Evolutionary conservation across 2,888 invertebrate species (phyloP).

Genomic region (Drosophila vallismaia): DNA sequence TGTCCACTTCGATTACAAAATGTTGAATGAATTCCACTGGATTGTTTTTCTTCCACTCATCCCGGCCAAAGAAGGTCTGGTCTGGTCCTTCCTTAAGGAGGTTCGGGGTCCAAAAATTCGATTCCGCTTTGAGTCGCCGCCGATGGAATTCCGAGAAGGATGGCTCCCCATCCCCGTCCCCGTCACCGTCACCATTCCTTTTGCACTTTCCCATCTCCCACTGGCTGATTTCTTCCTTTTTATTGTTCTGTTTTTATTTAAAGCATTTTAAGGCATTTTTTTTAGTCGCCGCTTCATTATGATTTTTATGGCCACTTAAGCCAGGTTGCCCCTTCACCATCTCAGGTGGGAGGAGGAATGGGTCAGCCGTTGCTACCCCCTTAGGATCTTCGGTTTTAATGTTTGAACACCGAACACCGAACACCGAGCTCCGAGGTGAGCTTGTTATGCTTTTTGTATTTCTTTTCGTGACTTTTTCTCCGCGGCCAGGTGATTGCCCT

Average conservation of each 20-base stretch:
- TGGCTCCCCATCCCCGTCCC: too few species aligned
- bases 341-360: constrained; percentile 20
- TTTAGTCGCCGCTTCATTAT: constrained; percentile 78
- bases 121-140: constrained; percentile 44
- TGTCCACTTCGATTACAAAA: constrained; percentile 74
- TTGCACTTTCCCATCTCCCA: constrained; percentile 5
- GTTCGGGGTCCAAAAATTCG: constrained; percentile 28
- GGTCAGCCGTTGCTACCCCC: constrained; percentile 1
- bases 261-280: constrained; percentile 75
- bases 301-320: constrained; percentile 77
- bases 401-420: constrained; percentile 67
- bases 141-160: constrained; percentile 72
- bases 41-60: constrained; percentile 25
- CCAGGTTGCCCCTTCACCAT: constrained; percentile 36
- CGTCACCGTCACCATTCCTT: constrained; percentile 40
- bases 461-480: constrained; percentile 13
- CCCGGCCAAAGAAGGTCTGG: constrained; percentile 2
- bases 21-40: constrained; percentile 74
- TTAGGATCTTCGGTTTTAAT: constrained; percentile 49
- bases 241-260: constrained; percentile 69
- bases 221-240: constrained; percentile 11
- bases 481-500: constrained; percentile 66
- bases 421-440: constrained; percentile 48
- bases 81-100: neutral
- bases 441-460: constrained; percentile 69